These are phyloP conservation scores for Troides helena DNA, from an alignment of 2,888 invertebrate species.

Conservation along the genomic window DNA sequence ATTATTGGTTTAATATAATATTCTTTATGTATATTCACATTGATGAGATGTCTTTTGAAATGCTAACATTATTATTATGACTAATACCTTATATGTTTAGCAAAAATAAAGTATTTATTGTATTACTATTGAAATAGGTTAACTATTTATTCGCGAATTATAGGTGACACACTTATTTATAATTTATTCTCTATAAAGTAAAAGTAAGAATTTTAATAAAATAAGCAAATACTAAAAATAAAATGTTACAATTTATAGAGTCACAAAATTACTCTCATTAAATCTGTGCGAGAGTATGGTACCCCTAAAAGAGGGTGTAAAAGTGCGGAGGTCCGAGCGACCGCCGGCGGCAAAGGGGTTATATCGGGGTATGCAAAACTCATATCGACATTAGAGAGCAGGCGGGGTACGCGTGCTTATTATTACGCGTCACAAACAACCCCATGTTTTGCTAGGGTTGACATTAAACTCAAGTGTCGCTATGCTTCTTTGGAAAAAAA, in stretches of 20 bases:
- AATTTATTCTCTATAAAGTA: too few relatives aligned
- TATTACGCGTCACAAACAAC: conserved; percentile 68
- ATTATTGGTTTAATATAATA: not conserved
- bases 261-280: conserved; percentile 8
- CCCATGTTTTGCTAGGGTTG: conserved; percentile 61
- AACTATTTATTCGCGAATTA: too few relatives aligned
- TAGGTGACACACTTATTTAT: too few relatives aligned
- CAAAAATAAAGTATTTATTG: not conserved
- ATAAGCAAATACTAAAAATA: too few relatives aligned
- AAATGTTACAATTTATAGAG: too few relatives aligned
- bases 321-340: conserved; percentile 30
- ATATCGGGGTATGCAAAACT: conserved; percentile 58
- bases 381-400: conserved; percentile 48
- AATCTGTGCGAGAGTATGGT: conserved; percentile 17
- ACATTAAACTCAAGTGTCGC: conserved; percentile 11
- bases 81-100: not conserved
- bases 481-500: not conserved
- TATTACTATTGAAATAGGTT: not conserved
- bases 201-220: too few relatives aligned
- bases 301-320: conserved; percentile 15
- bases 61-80: not conserved
- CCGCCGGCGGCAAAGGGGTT: conserved; percentile 41
- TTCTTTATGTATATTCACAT: not conserved
- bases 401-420: conserved; percentile 55
- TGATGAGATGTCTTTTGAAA: not conserved